These are phyloP conservation scores for Chiloscyllium punctatum DNA, from an alignment of 2,797 vertebrate genomes.

Conservation along the genomic window DNA sequence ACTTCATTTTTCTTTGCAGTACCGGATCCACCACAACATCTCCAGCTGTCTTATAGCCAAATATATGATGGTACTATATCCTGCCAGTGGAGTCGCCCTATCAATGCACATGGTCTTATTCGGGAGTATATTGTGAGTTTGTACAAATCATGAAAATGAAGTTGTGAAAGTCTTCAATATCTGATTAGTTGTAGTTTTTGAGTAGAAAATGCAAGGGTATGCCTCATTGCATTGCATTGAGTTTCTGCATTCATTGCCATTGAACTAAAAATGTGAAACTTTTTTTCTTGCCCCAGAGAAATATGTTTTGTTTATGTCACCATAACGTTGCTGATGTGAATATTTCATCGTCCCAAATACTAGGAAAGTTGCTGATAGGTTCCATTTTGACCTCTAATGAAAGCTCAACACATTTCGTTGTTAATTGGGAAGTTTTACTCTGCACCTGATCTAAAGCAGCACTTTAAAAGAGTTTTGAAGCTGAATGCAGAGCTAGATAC, in stretches of 20 bases:
- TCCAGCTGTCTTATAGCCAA: slow-evolving; percentile 73
- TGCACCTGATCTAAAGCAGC: background rate
- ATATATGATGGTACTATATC: slow-evolving; percentile 69
- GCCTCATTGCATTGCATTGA: background rate
- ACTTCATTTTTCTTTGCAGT: slow-evolving; percentile 57
- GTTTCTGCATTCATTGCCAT: background rate
- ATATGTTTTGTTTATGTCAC: background rate
- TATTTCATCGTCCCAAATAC: background rate
- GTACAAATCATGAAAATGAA: background rate
- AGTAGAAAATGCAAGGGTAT: background rate
- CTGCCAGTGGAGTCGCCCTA: slow-evolving; percentile 71
- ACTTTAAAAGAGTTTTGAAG: too few species aligned
- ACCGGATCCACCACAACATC: slow-evolving; percentile 78
- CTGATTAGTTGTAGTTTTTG: background rate
- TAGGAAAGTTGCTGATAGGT: background rate
- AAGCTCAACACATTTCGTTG: background rate
- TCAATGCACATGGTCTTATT: slow-evolving; percentile 76
- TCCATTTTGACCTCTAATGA: background rate
- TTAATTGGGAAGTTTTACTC: background rate
- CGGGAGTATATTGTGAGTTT: slow-evolving; percentile 87
- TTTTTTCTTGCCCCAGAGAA: background rate
- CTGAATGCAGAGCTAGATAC: background rate
- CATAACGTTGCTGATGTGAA: background rate
- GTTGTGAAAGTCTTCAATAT: background rate
- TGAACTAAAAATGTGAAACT: background rate